These are phyloP conservation scores for Hippasteria phrygiana DNA, from an alignment of 53 echinoderm and acorn worm species.

Conservation along the genomic window DNA sequence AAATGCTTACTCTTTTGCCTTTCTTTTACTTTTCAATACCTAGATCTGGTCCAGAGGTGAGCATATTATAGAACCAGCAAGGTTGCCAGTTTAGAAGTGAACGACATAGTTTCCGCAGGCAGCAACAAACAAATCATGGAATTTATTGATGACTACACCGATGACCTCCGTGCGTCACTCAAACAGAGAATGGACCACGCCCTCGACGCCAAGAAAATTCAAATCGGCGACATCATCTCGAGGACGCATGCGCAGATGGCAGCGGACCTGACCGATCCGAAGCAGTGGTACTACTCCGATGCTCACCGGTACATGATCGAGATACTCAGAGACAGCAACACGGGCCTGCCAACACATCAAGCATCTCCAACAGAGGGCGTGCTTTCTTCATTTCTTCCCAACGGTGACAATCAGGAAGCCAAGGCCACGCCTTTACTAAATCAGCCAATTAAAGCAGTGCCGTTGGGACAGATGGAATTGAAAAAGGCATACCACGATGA, in stretches of 20 bases:
- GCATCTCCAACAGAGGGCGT: neutral
- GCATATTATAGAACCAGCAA: neutral
- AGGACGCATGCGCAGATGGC: slow-evolving; percentile 67
- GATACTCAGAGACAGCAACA: slow-evolving; percentile 25
- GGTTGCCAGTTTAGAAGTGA: neutral
- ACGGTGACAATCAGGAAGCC: neutral
- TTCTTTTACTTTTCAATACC: too few species aligned
- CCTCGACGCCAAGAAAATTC: slow-evolving; percentile 43
- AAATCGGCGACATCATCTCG: slow-evolving; percentile 67
- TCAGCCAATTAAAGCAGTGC: neutral
- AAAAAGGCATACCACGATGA: neutral
- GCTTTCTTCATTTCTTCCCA: neutral
- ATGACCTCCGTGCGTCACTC: slow-evolving; percentile 58
- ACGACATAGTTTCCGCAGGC: neutral
- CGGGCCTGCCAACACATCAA: neutral
- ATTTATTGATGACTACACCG: slow-evolving; percentile 66
- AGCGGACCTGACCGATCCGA: slow-evolving; percentile 65
- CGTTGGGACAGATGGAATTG: neutral
- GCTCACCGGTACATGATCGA: slow-evolving; percentile 48
- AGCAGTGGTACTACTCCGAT: slow-evolving; percentile 70
- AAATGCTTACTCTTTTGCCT: too few species aligned
- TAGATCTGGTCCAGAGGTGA: too few species aligned
- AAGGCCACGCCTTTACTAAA: neutral
- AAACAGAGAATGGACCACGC: slow-evolving; percentile 52
- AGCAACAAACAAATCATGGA: slow-evolving; percentile 13